Evolutionary conservation across 2,797 vertebrate genomes (phyloP), one percentile per base, ranked within the genome.

Genomic region (Tenualosa thibaudeaui): DNA sequence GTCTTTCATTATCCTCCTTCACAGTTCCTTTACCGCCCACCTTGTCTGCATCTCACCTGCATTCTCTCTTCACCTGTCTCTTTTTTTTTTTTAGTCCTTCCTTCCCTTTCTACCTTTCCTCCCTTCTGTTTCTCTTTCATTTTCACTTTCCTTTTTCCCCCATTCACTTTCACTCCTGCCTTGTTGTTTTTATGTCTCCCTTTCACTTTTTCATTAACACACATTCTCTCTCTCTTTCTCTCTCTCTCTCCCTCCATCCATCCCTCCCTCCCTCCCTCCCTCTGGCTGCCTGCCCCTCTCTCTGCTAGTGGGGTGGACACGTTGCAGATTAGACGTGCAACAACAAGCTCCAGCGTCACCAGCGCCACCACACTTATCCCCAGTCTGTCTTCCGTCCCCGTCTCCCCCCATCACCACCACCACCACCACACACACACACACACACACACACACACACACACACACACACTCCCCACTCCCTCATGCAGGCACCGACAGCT

Each of bases 241-340:
- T 4, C 26, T 58, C 53, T 86, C 56, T 12, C 53, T 81, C 2
- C n/a, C 53, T 81, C 58, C 24, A 0, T 81, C 58, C 84, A 58
- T 75, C 54, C 85, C 15, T 84, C 81, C 86, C 84, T 58, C 10
- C 83, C 26, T 26, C 56, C n/a, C 22, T n/a, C 54, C 19, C 54
- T 60, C 85, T 84, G 81, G 87, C 86, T 58, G 8, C 71, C 26
- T 49, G 8, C 53, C 22, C 83, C 50, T 86, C 84, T 71, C 37
- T 15, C 71, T 78, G 37, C 40, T 78, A 15, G 37, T 78, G 81
- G 53, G 83, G 65, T 88, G 65, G 89, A 90, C 46, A 26, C 87
- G 83, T 89, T 84, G 82, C 84, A 84, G 88, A 90, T 84, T 87
- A 89, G 82, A 88, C 86, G 37, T 87, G 85, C 90, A 86, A 85